Evolutionary conservation across 2,888 invertebrate genomes (phyloP), one percentile per base, ranked within the genome.

Genomic region (Trissonchulus sp.): DNA sequence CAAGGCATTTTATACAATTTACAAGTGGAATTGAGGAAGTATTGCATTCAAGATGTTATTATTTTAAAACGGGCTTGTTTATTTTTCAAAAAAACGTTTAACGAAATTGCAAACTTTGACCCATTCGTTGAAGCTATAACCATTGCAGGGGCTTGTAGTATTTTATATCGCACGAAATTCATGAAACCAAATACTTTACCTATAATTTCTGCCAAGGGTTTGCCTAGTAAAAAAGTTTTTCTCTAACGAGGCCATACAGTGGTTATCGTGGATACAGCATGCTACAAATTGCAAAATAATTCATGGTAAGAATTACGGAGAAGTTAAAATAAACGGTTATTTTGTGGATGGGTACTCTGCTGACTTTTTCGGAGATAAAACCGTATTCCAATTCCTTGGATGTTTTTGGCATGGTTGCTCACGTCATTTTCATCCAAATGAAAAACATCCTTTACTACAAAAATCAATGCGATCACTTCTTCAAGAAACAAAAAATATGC

Each of bases 31-130:
- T 65, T 65, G n/a, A 34, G 34, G n/a, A 34, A 30, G 15, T 65
- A 65, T 34, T 65, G 65, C n/a, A 65, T 65, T 18, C 31, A 65
- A 31, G 65, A 65, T n/a, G 65, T 65, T 8, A 15, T 65, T 18
- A 34, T 65, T 3, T 65, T 3, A 30, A 34, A 65, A 65, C 28
- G 8, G 31, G 65, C n/a, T n/a, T n/a, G n/a, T n/a, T n/a, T n/a
- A n/a, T n/a, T n/a, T n/a, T n/a, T n/a, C n/a, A n/a, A n/a, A n/a
- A n/a, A n/a, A n/a, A n/a, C n/a, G n/a, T n/a, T n/a, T n/a, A n/a
- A n/a, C n/a, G n/a, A n/a, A n/a, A n/a, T n/a, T n/a, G n/a, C n/a
- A n/a, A n/a, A n/a, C n/a, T n/a, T n/a, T n/a, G n/a, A n/a, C n/a
- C n/a, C 65, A 15, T 65, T 30, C 65, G 34, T 8, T 65, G 8